Base-by-base conservation (phyloP, 2,113 vertebrate species). In the Steatornis caripensis region DNA sequence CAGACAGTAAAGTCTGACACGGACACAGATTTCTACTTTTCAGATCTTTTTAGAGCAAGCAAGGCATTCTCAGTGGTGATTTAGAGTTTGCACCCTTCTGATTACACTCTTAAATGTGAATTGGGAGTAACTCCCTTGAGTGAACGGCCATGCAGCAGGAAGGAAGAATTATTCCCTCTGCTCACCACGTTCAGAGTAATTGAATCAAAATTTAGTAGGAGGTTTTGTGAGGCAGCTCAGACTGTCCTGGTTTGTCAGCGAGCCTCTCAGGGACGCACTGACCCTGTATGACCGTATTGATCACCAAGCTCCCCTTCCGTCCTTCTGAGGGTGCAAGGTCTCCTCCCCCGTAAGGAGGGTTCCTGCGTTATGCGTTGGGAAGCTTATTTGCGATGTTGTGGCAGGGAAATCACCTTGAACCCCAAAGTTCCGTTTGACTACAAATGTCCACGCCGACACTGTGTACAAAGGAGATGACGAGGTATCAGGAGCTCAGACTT, bases 161-260 rank as follows among this genome's bases (percentile, higher is more conserved):
- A 37, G 53, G 54, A 68, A 41, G 66, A 85, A 69, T 91, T 57
- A 54, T 9, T 85, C 66, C 54, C 49, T 72, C 71, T 88, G 37
- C 41, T 90, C 75, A 53, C 29, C 41, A 6, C 0, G 0, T 72
- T 93, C 53, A 57, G 29, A 83, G 62, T 70, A 90, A 74, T 65
- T 64, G 49, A 93, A 70, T 49, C n/a, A 83, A 89, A 80, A 91
- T 82, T 72, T 21, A 77, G 66, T 57, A 60, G 66, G 48, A 74
- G 55, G 30, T 89, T 91, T 60, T 87, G 30, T 66, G 55, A 53
- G 46, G 51, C 29, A 80, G 58, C 66, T 92, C 66, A 80, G 26
- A 11, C 43, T 46, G 3, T 57, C 8, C 0, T 22, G 16, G 26
- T 72, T 58, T 80, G 54, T 76, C 46, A 68, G 58, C 0, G 0